Percentiles rank a stretch among this genome's conserved stretches.
These are phyloP conservation scores for Amazona finschi DNA, from an alignment of 2,797 vertebrate genomes.

Conservation along the genomic window DNA sequence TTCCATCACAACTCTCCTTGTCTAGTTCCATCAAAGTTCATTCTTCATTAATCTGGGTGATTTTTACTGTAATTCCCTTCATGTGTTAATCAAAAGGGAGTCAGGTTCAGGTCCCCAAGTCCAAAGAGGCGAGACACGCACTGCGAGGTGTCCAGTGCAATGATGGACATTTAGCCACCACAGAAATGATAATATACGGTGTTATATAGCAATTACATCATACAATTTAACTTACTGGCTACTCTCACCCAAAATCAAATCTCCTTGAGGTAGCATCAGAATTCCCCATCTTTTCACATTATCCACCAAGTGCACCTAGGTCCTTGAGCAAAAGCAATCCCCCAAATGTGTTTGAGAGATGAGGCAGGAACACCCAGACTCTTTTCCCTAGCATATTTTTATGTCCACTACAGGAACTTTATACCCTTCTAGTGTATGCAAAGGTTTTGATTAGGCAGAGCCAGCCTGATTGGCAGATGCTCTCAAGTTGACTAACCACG, in stretches of 20 bases:
- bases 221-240: not conserved
- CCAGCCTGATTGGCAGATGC: not conserved
- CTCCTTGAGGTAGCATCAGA: not conserved
- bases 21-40: not conserved
- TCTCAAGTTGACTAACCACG: not conserved
- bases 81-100: not conserved
- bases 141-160: not conserved
- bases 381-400: not conserved
- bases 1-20: not conserved
- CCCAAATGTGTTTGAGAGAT: not conserved
- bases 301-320: not conserved
- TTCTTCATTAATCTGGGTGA: not conserved
- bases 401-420: not conserved
- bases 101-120: not conserved
- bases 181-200: not conserved
- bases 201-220: not conserved
- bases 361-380: not conserved
- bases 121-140: not conserved
- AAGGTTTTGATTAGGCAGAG: not conserved
- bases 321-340: not conserved
- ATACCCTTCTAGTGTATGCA: not conserved
- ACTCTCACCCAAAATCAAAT: not conserved
- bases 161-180: not conserved
- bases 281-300: not conserved
- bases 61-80: not conserved